phyloP scores from a whole-genome alignment of 2,113 vertebrate genomes.

The Sorex fumeus region DNA sequence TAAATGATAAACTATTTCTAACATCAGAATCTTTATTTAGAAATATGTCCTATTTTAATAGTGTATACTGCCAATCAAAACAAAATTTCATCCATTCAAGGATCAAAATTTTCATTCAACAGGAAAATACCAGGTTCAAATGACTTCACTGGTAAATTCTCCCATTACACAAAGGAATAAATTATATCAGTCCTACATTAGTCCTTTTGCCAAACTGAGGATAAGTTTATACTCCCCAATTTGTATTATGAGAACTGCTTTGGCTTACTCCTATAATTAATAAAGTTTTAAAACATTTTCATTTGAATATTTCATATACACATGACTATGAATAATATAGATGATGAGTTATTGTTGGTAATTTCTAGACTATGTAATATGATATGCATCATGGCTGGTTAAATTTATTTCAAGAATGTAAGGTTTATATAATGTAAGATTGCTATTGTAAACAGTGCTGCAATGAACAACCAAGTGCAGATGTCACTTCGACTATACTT shows the following conservation, averaged over 20 bases:
- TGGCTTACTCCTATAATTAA: background rate
- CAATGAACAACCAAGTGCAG: no score
- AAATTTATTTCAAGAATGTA: background rate
- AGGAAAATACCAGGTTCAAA: background rate
- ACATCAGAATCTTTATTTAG: background rate
- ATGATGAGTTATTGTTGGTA: no score
- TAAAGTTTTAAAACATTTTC: background rate
- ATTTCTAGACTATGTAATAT: no score
- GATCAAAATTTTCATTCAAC: background rate
- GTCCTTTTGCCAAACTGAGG: background rate
- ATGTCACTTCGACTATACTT: no score
- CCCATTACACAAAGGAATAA: background rate
- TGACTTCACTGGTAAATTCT: background rate
- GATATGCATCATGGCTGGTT: background rate
- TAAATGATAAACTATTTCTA: background rate
- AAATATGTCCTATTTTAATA: background rate
- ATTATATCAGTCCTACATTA: background rate
- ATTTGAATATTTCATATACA: background rate
- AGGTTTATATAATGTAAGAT: background rate
- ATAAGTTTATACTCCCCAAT: rapidly evolving
- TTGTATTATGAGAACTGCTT: background rate
- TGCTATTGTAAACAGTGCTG: background rate
- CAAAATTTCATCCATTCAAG: background rate
- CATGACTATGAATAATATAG: background rate
- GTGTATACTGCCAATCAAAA: background rate